A percentile compares a stretch with the other conserved stretches of the same genome.
Evolutionary conservation across 2,888 invertebrate genomes (phyloP).

Genomic region (Holacanthella duospinosa): DNA sequence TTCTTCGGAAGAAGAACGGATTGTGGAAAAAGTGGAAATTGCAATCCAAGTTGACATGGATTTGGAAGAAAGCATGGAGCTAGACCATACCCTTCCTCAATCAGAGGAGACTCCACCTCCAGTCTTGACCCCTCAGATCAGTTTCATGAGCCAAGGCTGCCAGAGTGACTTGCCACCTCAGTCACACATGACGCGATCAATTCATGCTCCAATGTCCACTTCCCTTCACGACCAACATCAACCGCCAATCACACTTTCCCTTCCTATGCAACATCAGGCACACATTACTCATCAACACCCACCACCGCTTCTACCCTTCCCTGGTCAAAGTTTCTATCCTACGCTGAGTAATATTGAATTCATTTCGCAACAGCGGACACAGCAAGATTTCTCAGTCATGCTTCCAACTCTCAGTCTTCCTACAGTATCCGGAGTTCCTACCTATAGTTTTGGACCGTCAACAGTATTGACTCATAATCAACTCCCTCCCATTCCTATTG

Average conservation of each 20-base stretch:
- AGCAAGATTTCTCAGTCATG: conserved; percentile 4
- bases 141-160: conserved; percentile 3
- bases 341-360: neutral
- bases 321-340: neutral
- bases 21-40: conserved; percentile 23
- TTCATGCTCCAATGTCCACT: neutral
- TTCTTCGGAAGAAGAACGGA: conserved; percentile 15
- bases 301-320: conserved; percentile 2
- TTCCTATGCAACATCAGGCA: conserved; percentile 4
- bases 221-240: neutral
- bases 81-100: neutral
- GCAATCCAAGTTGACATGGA: conserved; percentile 37
- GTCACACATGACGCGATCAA: neutral
- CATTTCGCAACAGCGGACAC: conserved; percentile 4
- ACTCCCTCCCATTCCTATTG: neutral
- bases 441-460: conserved; percentile 4
- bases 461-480: conserved; percentile 2
- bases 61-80: conserved; percentile 25
- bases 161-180: neutral
- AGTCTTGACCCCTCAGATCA: neutral
- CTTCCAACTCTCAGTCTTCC: neutral
- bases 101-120: neutral
- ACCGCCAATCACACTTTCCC: neutral
- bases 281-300: neutral
- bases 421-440: neutral